Conservation (phyloP, 35 echinoderm and acorn worm species). For the Anneissia japonica region DNA sequence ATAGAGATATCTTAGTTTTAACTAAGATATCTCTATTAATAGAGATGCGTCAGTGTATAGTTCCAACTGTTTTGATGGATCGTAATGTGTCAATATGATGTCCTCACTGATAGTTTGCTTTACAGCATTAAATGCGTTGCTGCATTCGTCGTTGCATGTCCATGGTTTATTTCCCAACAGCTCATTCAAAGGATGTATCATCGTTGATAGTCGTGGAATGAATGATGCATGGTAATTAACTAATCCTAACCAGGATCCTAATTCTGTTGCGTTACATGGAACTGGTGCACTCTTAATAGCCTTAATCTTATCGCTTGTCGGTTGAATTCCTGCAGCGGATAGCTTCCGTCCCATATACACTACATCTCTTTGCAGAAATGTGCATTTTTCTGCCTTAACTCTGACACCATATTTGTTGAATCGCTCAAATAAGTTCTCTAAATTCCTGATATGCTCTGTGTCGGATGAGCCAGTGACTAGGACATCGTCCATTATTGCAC, state of each 20-base stretch:
- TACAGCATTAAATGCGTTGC: not conserved
- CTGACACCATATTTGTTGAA: slow-evolving; percentile 28
- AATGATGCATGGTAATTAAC: not conserved
- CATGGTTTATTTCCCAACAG: not conserved
- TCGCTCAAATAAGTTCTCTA: slow-evolving; percentile 28
- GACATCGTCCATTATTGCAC: slow-evolving; percentile 60
- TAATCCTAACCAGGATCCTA: slow-evolving; percentile 42
- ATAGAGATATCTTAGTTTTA: no score
- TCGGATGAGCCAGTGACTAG: slow-evolving; percentile 35
- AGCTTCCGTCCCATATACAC: slow-evolving; percentile 25
- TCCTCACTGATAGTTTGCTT: not conserved
- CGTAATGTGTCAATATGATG: not conserved
- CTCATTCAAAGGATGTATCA: slow-evolving; percentile 27
- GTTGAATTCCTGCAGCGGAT: slow-evolving; percentile 31
- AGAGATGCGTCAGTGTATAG: slow-evolving; percentile 6
- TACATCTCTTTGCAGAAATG: slow-evolving; percentile 34
- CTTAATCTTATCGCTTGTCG: slow-evolving; percentile 16
- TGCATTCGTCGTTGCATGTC: not conserved
- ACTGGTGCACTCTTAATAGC: slow-evolving; percentile 20
- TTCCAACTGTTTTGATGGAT: not conserved
- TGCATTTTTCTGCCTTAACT: slow-evolving; percentile 36
- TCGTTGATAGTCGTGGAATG: not conserved
- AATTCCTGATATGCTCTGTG: slow-evolving; percentile 29
- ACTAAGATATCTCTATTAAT: no score
- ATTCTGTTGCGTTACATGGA: slow-evolving; percentile 35